Evolutionary conservation across 2,797 vertebrate species (phyloP), one percentile per base, ranked within the genome.

Genomic region (Rhincodon typus): DNA sequence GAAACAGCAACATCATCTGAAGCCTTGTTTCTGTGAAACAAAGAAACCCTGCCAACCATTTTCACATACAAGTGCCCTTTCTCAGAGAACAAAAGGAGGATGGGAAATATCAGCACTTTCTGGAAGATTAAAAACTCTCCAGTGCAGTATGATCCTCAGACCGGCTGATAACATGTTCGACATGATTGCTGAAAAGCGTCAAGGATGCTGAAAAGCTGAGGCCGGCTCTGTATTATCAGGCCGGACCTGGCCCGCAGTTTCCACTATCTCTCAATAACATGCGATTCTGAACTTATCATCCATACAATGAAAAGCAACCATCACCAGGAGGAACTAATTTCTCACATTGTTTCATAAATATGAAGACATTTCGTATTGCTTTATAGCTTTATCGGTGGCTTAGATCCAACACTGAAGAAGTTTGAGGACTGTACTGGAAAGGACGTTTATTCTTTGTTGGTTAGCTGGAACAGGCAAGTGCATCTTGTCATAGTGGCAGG

Each of bases 261-360:
- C 46, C 46, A 74, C 30, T 95, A 95, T 95, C 94, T 95, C 69
- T 42, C 30, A 95, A 77, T 72, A 95, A 95, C 94, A 95, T 13
- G 1, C 94, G 53, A 30, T 72, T 53, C 46, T 46, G 46, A 46
- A 74, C 42, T 53, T 95, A 95, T 53, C 46, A 53, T 50, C 30
- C 42, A 21, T 30, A 74, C n/a, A 95, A 95, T 46, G 46, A 70
- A 94, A 72, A 94, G 69, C 67, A 50, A 93, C 90, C 42, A 62
- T 67, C 23, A 30, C 23, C 62, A 69, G 74, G 42, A 19, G 70
- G 50, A 53, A 53, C 42, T 53, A 50, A 95, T 95, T 95, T 53
- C 53, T 74, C 94, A 95, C 23, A 53, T 95, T 95, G 94, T 74
- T 95, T 50, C 53, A 79, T 53, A 95, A 95, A 74, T 74, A 95